Percentiles rank a stretch among this genome's conserved stretches.
Conservation (phyloP, 2,888 invertebrate species). For the Rhodophaea formosa region DNA sequence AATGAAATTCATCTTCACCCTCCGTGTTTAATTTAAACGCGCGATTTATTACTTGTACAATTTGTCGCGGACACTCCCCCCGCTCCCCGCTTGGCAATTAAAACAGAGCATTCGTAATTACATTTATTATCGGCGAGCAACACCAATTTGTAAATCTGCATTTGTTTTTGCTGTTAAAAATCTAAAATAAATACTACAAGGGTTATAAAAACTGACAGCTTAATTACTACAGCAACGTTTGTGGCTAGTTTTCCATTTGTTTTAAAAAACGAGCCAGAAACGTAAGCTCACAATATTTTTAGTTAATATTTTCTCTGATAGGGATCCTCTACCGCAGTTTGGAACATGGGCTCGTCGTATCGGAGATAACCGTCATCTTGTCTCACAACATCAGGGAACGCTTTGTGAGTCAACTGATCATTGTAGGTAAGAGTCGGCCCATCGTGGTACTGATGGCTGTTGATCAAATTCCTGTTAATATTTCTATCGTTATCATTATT, state of each 20-base stretch:
- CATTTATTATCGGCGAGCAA: constrained; percentile 69
- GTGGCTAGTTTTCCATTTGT: constrained; percentile 40
- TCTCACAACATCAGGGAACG: constrained; percentile 59
- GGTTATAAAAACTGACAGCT: constrained; percentile 23
- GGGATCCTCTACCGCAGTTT: constrained; percentile 65
- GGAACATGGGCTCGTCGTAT: constrained; percentile 70
- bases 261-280: constrained; percentile 46
- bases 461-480: constrained; percentile 58
- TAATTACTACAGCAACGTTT: constrained; percentile 26
- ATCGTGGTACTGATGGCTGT: constrained; percentile 75
- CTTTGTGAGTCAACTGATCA: constrained; percentile 59
- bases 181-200: constrained; percentile 42
- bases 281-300: constrained; percentile 15
- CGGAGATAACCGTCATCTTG: constrained; percentile 65
- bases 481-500: constrained; percentile 41
- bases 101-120: constrained; percentile 64
- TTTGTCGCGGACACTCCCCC: constrained; percentile 64
- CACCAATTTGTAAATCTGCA: constrained; percentile 47
- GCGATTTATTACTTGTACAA: constrained; percentile 78
- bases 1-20: constrained; percentile 82
- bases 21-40: constrained; percentile 76
- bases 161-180: constrained; percentile 10
- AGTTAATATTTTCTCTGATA: constrained; percentile 70
- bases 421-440: constrained; percentile 48
- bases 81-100: constrained; percentile 52